A percentile compares a stretch with the other conserved stretches of the same genome.
phyloP scores from a whole-genome alignment of 2,113 vertebrate genomes.

The Pygoscelis adeliae region DNA sequence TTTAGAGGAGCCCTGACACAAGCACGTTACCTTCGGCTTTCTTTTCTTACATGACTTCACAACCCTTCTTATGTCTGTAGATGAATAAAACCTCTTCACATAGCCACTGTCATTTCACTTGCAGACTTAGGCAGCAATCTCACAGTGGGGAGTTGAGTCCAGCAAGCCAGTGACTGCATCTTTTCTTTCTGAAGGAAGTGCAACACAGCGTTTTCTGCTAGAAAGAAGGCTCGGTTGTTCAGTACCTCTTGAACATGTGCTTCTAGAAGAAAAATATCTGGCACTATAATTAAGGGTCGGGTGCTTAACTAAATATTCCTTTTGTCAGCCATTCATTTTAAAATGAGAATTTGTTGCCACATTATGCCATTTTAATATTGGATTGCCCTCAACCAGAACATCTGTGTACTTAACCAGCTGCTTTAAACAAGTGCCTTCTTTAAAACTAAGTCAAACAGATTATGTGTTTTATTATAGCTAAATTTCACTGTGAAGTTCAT shows the following conservation, averaged over 20 bases:
- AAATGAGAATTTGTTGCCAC: neutral
- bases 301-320: slow-evolving; percentile 12
- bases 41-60: neutral
- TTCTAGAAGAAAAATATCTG: slow-evolving; percentile 11
- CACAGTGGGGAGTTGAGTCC: neutral
- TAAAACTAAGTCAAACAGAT: slow-evolving; percentile 21
- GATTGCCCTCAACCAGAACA: slow-evolving; percentile 24
- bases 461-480: neutral
- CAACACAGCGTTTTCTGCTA: slow-evolving; percentile 15
- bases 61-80: neutral
- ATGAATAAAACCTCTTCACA: neutral
- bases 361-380: slow-evolving; percentile 2
- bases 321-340: slow-evolving; percentile 5
- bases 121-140: neutral
- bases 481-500: neutral
- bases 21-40: neutral
- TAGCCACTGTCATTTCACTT: neutral
- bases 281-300: neutral
- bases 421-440: slow-evolving; percentile 40
- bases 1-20: neutral
- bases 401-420: slow-evolving; percentile 46
- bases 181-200: neutral
- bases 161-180: neutral
- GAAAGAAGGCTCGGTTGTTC: neutral
- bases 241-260: neutral